Base-by-base conservation (phyloP, 2,888 invertebrate species). In the Napeogenes inachia region DNA sequence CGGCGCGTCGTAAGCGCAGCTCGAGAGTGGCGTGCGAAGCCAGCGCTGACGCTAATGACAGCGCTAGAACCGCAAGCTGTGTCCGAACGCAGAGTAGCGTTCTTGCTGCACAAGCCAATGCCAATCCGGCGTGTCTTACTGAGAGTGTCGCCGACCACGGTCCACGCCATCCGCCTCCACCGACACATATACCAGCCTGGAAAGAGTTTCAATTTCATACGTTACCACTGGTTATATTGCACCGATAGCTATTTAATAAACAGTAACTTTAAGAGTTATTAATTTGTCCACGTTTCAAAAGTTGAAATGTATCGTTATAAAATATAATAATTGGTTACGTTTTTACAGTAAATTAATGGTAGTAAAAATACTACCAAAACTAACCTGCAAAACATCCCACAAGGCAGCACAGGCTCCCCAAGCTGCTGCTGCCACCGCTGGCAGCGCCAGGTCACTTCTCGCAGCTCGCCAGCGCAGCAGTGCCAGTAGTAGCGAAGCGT, bases 321-420 rank as follows among this genome's bases (percentile, higher is more conserved):
- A 21, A 21, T 21, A 21, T 21, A 21, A 21, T 21, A 21, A 21
- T 21, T 21, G 21, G 21, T 21, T 21, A 21, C 21, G 1, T 21
- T 21, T 21, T 21, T 0, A 21, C 21, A 21, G 21, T 21, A 21
- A 21, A 21, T 21, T 21, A 21, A 21, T 21, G 21, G 21, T 47
- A 30, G 10, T 58, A 47, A 35, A 42, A 30, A 8, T 38, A 3
- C 21, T 32, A 13, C 5, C 10, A 12, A 6, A 42, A 42, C 4
- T 13, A 38, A 92, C 92, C 85, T 91, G 92, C 45, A 93, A 75
- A 62, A 95, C 95, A 76, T 96, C 96, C 96, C 96, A 96, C 70
- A 96, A 94, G 30, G 95, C 95, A 61, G 96, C 95, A 81, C 96
- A 96, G 3, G 96, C 96, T 13, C 96, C 96, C 96, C 96, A 96